Conservation (phyloP, 2,113 vertebrate species). For the Porphyrio hochstetteri region DNA sequence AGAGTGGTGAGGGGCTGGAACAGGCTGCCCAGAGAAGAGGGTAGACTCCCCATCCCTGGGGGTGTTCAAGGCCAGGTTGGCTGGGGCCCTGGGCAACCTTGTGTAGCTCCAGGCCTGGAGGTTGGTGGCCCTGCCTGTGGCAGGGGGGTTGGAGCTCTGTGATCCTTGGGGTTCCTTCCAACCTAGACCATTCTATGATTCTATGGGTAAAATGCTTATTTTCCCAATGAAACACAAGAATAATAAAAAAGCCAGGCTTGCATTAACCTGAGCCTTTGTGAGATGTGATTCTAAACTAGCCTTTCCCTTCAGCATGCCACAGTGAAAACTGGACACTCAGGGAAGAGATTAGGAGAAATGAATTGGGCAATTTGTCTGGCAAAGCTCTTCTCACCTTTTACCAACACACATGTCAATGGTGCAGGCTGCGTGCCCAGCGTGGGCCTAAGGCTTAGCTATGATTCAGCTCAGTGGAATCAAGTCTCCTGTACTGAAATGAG, state of each 20-base stretch:
- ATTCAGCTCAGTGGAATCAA: slow-evolving; percentile 45
- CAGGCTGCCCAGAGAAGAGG: too few relatives aligned
- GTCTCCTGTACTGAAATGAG: slow-evolving; percentile 20
- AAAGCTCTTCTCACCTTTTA: slow-evolving; percentile 30
- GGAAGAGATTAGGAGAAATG: not conserved
- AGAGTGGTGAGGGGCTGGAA: too few relatives aligned
- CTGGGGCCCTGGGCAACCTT: too few relatives aligned
- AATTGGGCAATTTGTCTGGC: not conserved
- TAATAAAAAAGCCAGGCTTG: not conserved
- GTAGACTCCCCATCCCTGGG: too few relatives aligned
- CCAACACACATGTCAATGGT: slow-evolving; percentile 8
- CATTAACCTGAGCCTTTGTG: not conserved
- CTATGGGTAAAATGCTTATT: not conserved
- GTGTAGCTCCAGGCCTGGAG: too few relatives aligned
- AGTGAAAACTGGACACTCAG: not conserved
- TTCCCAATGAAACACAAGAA: not conserved
- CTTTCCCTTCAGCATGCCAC: not conserved
- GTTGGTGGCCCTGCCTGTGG: too few relatives aligned
- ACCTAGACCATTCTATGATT: too few relatives aligned
- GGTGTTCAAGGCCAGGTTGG: too few relatives aligned
- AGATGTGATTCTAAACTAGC: not conserved
- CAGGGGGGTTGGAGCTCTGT: too few relatives aligned
- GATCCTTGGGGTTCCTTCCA: too few relatives aligned
- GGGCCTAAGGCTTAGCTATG: slow-evolving; percentile 27
- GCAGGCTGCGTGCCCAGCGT: slow-evolving; percentile 2